phyloP scores from a whole-genome alignment of 2,888 invertebrate species.

The Scaptomyza polygonia region DNA sequence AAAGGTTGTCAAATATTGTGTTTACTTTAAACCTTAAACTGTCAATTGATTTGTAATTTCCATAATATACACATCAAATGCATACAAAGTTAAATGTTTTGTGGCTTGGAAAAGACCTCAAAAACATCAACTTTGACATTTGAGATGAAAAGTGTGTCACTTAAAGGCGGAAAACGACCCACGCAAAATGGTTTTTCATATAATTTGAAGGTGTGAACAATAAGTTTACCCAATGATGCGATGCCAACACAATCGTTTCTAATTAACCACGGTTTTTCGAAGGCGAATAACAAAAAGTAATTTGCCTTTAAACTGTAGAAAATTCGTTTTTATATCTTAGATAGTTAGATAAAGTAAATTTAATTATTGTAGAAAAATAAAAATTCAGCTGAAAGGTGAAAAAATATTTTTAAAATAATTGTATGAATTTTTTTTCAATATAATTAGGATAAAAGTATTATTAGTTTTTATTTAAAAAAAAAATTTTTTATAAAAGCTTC shows the following conservation, averaged over 20 bases:
- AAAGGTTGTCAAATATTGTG: slow-evolving; percentile 35
- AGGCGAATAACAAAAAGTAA: background rate
- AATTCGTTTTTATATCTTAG: background rate
- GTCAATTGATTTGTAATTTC: slow-evolving; percentile 9
- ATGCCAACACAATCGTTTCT: slow-evolving; percentile 15
- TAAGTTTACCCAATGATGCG: slow-evolving; percentile 23
- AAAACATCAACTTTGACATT: slow-evolving; percentile 58
- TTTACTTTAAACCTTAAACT: background rate
- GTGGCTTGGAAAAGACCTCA: background rate
- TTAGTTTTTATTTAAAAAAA: too few relatives aligned
- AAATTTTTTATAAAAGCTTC: too few relatives aligned
- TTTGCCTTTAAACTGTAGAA: background rate
- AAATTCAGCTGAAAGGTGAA: too few relatives aligned
- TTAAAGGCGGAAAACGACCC: slow-evolving; percentile 43
- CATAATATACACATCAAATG: slow-evolving; percentile 14
- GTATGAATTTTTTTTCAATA: too few relatives aligned
- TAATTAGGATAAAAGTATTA: too few relatives aligned
- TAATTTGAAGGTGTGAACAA: slow-evolving; percentile 56
- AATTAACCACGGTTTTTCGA: background rate
- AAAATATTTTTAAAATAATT: too few relatives aligned
- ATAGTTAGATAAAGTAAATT: background rate
- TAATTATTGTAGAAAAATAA: too few relatives aligned
- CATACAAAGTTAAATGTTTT: slow-evolving; percentile 13
- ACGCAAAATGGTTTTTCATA: slow-evolving; percentile 29
- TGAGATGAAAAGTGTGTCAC: slow-evolving; percentile 46